A percentile compares a stretch with the other conserved stretches of the same genome.
These are phyloP conservation scores for Ceuthmochares aereus DNA, from an alignment of 2,113 vertebrate genomes.

Conservation along the genomic window DNA sequence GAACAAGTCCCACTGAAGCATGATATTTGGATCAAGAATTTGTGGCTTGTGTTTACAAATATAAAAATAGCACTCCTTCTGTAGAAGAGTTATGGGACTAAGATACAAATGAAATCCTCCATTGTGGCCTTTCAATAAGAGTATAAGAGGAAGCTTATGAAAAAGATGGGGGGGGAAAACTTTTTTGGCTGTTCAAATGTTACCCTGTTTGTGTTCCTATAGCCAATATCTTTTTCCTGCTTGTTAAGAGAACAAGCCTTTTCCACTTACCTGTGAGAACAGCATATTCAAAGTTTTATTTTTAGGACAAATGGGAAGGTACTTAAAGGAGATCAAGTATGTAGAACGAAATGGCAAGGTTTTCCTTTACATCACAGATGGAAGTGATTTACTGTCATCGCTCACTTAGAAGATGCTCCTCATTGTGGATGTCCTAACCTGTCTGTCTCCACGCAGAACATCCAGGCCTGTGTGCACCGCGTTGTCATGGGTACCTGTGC, in stretches of 20 bases:
- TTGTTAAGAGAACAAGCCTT: neutral
- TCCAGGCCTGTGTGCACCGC: neutral
- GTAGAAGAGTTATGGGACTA: neutral
- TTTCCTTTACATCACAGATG: conserved; percentile 37
- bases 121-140: too few relatives aligned
- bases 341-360: conserved; percentile 28
- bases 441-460: neutral
- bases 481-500: conserved; percentile 49
- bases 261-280: neutral
- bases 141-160: too few relatives aligned
- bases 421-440: neutral
- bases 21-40: neutral
- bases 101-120: neutral
- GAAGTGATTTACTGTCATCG: conserved; percentile 10
- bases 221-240: neutral
- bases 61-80: neutral
- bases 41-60: neutral
- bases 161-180: too few relatives aligned
- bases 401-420: neutral
- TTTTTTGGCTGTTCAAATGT: neutral
- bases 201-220: neutral
- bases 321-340: conserved; percentile 22
- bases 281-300: conserved; percentile 17
- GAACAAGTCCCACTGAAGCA: neutral
- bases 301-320: conserved; percentile 29